Percentiles rank a stretch among this genome's conserved stretches.
phyloP scores from a whole-genome alignment of 1,140 invertebrate species.

The Phymastichus coffea region DNA sequence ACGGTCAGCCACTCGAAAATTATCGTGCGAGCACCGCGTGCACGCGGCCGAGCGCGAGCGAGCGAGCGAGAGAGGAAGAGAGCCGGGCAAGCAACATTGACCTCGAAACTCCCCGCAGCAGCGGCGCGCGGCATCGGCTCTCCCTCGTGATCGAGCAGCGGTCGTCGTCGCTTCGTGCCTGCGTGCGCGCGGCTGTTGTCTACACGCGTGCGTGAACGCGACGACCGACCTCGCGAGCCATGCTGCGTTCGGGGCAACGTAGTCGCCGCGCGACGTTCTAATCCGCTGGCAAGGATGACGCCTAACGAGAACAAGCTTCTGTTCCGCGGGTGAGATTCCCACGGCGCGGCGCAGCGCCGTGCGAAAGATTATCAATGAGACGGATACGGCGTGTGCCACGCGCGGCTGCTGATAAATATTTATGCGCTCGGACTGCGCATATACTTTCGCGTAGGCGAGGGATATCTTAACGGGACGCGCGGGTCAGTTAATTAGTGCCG shows the following conservation, averaged over 20 bases:
- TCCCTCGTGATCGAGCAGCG: too few relatives aligned
- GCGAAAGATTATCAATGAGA: conserved; percentile 12
- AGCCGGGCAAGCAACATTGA: conserved; percentile 1
- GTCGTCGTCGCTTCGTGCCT: too few relatives aligned
- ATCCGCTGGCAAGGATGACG: too few relatives aligned
- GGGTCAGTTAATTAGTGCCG: conserved; percentile 51
- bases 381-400: background rate
- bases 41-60: background rate
- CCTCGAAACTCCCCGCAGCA: conserved; percentile 13
- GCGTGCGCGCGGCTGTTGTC: too few relatives aligned
- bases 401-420: conserved; percentile 41
- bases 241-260: too few relatives aligned
- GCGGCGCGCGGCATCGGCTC: background rate
- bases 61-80: background rate
- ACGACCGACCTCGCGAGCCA: too few relatives aligned
- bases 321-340: background rate
- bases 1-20: too few relatives aligned
- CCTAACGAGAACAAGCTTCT: too few relatives aligned
- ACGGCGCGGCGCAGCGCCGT: background rate
- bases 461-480: too few relatives aligned
- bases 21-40: too few relatives aligned
- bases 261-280: too few relatives aligned
- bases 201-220: too few relatives aligned
- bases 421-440: conserved; percentile 32
- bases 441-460: conserved; percentile 39